Base-by-base conservation (phyloP, 2,113 vertebrate species). In the Pterocles orientalis region DNA sequence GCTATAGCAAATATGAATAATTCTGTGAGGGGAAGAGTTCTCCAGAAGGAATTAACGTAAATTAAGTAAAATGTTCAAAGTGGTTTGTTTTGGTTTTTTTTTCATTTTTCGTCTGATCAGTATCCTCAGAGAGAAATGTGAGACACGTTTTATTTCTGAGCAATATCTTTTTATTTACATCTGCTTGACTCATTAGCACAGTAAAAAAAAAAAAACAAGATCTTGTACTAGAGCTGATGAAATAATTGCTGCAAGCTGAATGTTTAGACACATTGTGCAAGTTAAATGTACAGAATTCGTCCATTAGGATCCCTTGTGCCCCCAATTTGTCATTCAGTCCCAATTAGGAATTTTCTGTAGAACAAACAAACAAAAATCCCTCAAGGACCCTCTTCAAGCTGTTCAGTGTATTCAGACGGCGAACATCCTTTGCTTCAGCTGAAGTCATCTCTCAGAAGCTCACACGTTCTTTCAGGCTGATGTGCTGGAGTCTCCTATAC, bases 231-330 rank as follows among this genome's bases (percentile, higher is more conserved):
- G 3, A 75, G 12, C 23, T 92, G 69, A 86, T 95, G 72, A 94
- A 95, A 88, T 94, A 95, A 92, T 94, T 86, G 79, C 76, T 96
- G 41, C 39, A 86, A 82, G 87, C 53, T 92, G 70, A 85, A 73
- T 73, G 41, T 91, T 94, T 86, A 82, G 50, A 61, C 14, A 53
- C 47, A 43, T 45, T 90, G 78, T 87, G 88, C 79, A 73, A 92
- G 54, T 75, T 86, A 86, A 80, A 88, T 51, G n/a, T 86, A n/a
- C 36, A 70, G 43, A 83, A 92, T 79, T 66, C 31, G 58, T 29
- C 76, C 70, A 50, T 23, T 82, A 75, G 57, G 28, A 61, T 86
- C 47, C 39, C 31, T 75, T 25, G 7, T 86, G 77, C 14, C n/a
- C 78, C 33, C 3, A 19, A 4, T 94, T 88, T 83, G 24, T 87